These are phyloP conservation scores for Brachionus asplanchnoidis DNA, from an alignment of 1,140 invertebrate genomes.

Conservation along the genomic window DNA sequence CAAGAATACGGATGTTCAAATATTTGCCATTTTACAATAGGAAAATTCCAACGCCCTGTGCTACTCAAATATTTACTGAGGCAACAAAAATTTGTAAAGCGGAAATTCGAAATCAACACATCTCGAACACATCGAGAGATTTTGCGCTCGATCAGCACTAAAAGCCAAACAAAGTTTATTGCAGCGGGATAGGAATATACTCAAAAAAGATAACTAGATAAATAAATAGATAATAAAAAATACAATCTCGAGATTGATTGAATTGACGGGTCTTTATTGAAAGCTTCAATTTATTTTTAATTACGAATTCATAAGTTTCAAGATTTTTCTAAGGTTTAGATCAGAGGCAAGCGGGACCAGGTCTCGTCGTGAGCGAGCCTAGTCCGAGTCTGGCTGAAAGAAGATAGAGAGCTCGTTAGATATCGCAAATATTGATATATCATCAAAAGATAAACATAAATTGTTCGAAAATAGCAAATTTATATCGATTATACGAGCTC, in stretches of 20 bases:
- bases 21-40: conserved; percentile 22
- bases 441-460: conserved; percentile 37
- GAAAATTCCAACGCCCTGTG: neutral
- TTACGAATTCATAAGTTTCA: conserved; percentile 21
- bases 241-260: neutral
- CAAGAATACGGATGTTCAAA: conserved; percentile 16
- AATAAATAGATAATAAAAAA: conserved; percentile 26
- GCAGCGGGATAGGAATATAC: neutral
- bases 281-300: conserved; percentile 14
- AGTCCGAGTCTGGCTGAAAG: neutral
- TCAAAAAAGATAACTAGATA: conserved; percentile 16
- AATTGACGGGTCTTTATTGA: conserved; percentile 4
- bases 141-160: conserved; percentile 3
- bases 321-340: conserved; percentile 28
- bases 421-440: conserved; percentile 39
- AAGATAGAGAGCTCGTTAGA: conserved; percentile 8
- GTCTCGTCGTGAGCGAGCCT: neutral
- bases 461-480: conserved; percentile 27
- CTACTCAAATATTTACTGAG: conserved; percentile 23
- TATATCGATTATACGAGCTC: conserved; percentile 21
- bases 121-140: neutral
- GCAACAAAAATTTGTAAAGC: neutral
- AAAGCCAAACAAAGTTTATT: neutral
- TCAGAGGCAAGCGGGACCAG: neutral
- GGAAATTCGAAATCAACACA: conserved; percentile 18